Base-by-base conservation (phyloP, 2,888 invertebrate species). In the Sthenelais limicola region DNA sequence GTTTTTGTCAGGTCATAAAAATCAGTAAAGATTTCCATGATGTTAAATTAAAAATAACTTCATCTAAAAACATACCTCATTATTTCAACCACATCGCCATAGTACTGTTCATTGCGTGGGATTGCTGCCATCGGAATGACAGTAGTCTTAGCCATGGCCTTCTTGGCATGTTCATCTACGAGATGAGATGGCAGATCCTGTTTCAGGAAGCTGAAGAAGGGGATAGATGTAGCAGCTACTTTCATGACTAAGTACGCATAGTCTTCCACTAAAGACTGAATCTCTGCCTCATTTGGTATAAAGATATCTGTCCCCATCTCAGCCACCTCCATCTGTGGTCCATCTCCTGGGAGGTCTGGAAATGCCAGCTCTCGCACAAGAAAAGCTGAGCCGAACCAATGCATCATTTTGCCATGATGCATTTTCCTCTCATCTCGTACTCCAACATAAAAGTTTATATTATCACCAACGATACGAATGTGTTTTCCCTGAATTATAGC, bases 181-280 rank as follows among this genome's bases (percentile, higher is more conserved):
- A 66, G 47, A 38, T 38, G 28, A 4, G 2, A 5, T 12, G 66
- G 66, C 15, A 43, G 7, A 1, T 43, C 5, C 1, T 66, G 26
- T 33, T 38, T 24, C 66, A 66, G 24, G 47, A 35, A 66, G 3
- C 38, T 15, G 26, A 66, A 66, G 28, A 15, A 66, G 15, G 35
- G 43, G 26, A 66, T 66, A 18, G 35, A 26, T 24, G 35, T 28
- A 4, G 38, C 12, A 2, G 66, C 66, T 21, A 66, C 66, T 43
- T 66, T 66, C 66, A 66, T 66, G 5, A 28, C 38, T 15, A 66
- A 9, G 66, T 66, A 66, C 4, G 43, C 66, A 24, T 66, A 66
- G 26, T 66, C 66, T 1, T 7, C 47, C 26, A 66, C n/a, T 15
- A 66, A 43, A 9, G 18, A n/a, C n/a, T 3, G 21, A 2, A n/a